Percentiles rank a stretch among this genome's conserved stretches.
phyloP scores from a whole-genome alignment of 2,797 vertebrate genomes.

The Nothura maculosa region DNA sequence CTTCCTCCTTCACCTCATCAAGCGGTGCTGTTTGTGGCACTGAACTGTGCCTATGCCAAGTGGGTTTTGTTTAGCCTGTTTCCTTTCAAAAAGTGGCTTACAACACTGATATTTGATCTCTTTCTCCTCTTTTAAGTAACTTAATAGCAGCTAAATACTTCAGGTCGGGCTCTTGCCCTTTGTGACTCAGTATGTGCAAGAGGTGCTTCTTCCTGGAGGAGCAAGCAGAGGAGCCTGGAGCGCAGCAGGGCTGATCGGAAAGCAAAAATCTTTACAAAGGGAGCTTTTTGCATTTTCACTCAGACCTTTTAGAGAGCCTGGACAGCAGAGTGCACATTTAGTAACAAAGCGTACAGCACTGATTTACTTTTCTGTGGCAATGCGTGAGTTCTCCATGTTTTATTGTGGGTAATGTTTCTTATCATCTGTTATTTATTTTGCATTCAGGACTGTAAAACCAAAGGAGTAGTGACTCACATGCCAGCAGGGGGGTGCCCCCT shows the following conservation, averaged over 20 bases:
- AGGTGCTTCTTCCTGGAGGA: not conserved
- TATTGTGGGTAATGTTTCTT: conserved; percentile 41
- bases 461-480: conserved; percentile 48
- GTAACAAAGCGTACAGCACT: conserved; percentile 15
- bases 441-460: conserved; percentile 43
- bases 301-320: not conserved
- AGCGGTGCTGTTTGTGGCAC: not conserved
- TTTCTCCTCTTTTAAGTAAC: conserved; percentile 8
- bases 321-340: conserved; percentile 7
- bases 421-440: conserved; percentile 58
- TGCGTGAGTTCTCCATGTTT: not conserved
- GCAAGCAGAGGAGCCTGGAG: conserved; percentile 1
- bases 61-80: conserved; percentile 1
- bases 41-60: conserved; percentile 11
- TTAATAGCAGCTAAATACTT: conserved; percentile 17
- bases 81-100: conserved; percentile 4
- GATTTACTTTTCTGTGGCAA: conserved; percentile 42
- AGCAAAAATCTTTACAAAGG: conserved; percentile 35
- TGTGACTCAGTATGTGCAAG: not conserved
- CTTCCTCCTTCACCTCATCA: conserved; percentile 18
- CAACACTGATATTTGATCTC: not conserved
- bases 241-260: conserved; percentile 32
- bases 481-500: conserved; percentile 42
- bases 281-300: conserved; percentile 32
- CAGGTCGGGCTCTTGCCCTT: conserved; percentile 19